Base-by-base conservation (phyloP, 2,113 vertebrate genomes). In the Arenaria interpres region DNA sequence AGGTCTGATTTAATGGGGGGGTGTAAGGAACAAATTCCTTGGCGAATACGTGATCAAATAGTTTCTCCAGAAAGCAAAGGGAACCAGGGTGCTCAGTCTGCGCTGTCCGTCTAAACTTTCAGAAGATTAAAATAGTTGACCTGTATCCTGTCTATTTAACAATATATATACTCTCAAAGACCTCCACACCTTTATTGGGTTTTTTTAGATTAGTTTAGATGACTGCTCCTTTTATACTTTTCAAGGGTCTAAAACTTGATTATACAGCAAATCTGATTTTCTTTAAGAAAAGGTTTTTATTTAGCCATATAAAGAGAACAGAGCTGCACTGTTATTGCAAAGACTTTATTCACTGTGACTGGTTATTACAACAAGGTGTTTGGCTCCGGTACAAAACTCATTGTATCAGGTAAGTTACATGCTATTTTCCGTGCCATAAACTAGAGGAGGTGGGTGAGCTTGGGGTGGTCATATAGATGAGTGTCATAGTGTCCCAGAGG, bases 391-490 rank as follows among this genome's bases (percentile, higher is more conserved):
- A 97, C 96, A 72, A 93, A 92, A 32, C 90, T 97, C 37, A 4
- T 94, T 37, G 86, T 95, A n/a, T 88, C 94, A 56, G 91, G 95
- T 97, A 95, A 89, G 93, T 72, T 67, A 7, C 16, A 5, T 28
- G 28, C 35, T 74, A 2, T 68, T 59, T 94, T 80, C 25, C 56
- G 30, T 54, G 41, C 10, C 35, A 8, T 35, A 64, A 80, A 37
- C 51, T 59, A 24, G 11, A 79, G 22, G 22, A 75, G 60, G 35
- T 62, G 35, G 24, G 35, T 19, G 60, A 62, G 30, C 43, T 75
- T 51, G 13, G 14, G 33, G 25, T 37, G 6, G 15, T 28, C 37
- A 12, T 41, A 41, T 2, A 57, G 21, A 22, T 33, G 22, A 56
- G 20, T 28, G 30, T 33, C 24, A 17, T 0, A 28, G 19, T 24